These are phyloP conservation scores for Montipora capitata DNA, from an alignment of 92 coral and sea anemone species.

Conservation along the genomic window DNA sequence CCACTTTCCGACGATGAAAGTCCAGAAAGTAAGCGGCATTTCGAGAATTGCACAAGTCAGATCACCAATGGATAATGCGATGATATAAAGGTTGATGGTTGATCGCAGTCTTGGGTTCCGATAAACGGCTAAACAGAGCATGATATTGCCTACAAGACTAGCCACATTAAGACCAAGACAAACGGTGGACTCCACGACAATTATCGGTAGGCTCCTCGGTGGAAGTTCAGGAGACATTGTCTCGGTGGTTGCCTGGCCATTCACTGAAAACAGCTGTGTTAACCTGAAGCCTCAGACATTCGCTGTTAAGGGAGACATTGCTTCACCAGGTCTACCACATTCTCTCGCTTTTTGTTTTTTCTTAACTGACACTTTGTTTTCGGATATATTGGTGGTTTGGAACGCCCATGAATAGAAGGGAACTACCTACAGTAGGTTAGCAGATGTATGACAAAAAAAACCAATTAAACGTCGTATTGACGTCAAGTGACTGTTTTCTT, in stretches of 20 bases:
- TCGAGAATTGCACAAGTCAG: conserved; percentile 73
- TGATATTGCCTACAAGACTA: conserved; percentile 74
- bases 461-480: too few species aligned
- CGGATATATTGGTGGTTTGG: too few species aligned
- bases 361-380: too few species aligned
- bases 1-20: conserved; percentile 74
- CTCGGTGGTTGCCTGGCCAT: neutral
- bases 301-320: too few species aligned
- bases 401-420: too few species aligned
- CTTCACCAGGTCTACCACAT: too few species aligned
- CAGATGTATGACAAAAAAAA: too few species aligned
- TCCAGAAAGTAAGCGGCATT: conserved; percentile 81
- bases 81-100: conserved; percentile 78
- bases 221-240: conserved; percentile 43
- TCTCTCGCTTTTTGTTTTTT: too few species aligned
- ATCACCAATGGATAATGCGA: conserved; percentile 80
- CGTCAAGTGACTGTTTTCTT: too few species aligned
- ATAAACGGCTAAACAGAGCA: conserved; percentile 81
- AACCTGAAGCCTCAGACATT: neutral
- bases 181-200: conserved; percentile 60
- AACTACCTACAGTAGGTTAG: too few species aligned
- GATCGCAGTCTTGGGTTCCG: conserved; percentile 80
- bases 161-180: conserved; percentile 56
- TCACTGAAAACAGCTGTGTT: neutral
- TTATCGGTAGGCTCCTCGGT: conserved; percentile 36